A percentile compares a stretch with the other conserved stretches of the same genome.
phyloP scores from a whole-genome alignment of 1,140 invertebrate genomes.

The Conus betulinus region DNA sequence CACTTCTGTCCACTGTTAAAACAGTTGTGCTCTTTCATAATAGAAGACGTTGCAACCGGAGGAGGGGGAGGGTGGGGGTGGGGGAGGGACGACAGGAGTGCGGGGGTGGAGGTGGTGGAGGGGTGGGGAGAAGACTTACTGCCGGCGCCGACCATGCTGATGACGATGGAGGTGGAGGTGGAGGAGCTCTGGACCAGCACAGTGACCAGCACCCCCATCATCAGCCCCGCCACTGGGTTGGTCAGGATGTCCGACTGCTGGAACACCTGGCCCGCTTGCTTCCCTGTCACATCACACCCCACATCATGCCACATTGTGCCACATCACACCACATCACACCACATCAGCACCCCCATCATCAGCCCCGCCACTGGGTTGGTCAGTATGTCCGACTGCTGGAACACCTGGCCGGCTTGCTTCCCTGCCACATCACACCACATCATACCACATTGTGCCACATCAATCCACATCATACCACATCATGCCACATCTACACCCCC shows the following conservation, averaged over 20 bases:
- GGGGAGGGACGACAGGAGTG: too few species aligned
- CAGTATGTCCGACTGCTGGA: constrained; percentile 31
- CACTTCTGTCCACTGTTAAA: too few species aligned
- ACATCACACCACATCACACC: constrained; percentile 45
- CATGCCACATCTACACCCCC: too few species aligned
- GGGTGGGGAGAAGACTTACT: constrained; percentile 70
- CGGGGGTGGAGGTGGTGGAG: too few species aligned
- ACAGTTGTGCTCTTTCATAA: too few species aligned
- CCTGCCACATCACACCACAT: constrained; percentile 24
- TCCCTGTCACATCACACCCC: constrained; percentile 35
- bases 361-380: constrained; percentile 67
- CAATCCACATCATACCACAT: too few species aligned
- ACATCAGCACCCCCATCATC: constrained; percentile 76
- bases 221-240: constrained; percentile 82
- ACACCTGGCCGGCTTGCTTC: constrained; percentile 47
- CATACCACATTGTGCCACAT: too few species aligned
- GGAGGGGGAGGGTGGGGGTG: too few species aligned
- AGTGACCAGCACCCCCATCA: constrained; percentile 81
- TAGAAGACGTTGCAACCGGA: too few species aligned
- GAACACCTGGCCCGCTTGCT: constrained; percentile 48
- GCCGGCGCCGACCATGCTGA: constrained; percentile 53
- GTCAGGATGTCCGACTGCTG: constrained; percentile 76
- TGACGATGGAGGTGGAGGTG: constrained; percentile 80
- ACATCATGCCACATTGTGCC: too few species aligned
- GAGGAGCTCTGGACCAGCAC: constrained; percentile 81